A percentile compares a stretch with the other conserved stretches of the same genome.
Conservation (phyloP, 2,113 vertebrate genomes). For the Dasyornis broadbenti region DNA sequence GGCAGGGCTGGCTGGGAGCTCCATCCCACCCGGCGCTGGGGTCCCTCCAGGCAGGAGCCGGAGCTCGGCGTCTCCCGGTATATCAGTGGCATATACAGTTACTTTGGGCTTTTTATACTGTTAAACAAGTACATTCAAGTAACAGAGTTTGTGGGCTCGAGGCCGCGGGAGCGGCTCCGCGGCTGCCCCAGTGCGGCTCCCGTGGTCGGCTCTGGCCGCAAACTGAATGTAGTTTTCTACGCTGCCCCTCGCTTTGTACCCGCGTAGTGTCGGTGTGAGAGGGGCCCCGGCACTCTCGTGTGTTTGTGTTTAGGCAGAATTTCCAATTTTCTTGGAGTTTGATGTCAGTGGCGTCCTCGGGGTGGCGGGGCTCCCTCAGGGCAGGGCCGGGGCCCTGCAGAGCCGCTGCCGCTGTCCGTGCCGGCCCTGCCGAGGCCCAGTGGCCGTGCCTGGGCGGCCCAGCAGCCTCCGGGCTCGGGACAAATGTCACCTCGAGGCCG, state of each 20-base stretch:
- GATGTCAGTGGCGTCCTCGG: not conserved
- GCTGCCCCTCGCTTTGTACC: not conserved
- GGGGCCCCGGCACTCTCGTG: not conserved
- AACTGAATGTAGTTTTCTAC: slow-evolving; percentile 44
- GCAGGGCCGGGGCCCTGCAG: fast-evolving
- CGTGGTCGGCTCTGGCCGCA: not conserved
- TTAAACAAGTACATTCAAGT: not conserved
- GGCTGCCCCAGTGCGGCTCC: not conserved
- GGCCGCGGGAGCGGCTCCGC: not conserved
- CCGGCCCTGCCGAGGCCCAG: not conserved
- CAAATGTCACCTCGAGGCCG: fast-evolving
- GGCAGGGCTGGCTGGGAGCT: not conserved
- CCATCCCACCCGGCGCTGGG: too few species aligned
- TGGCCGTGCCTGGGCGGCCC: not conserved
- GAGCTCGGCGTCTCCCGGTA: not conserved
- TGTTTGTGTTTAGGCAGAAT: not conserved
- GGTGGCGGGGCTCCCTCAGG: not conserved
- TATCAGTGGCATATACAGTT: not conserved
- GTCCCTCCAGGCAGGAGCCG: too few species aligned
- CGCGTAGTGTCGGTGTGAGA: not conserved
- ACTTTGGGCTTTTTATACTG: not conserved
- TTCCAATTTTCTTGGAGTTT: not conserved
- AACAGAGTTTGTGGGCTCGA: not conserved
- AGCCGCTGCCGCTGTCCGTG: fast-evolving
- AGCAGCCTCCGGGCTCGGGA: not conserved